Evolutionary conservation across 2,797 vertebrate genomes (phyloP).

Genomic region (Novumbra hubbsi): DNA sequence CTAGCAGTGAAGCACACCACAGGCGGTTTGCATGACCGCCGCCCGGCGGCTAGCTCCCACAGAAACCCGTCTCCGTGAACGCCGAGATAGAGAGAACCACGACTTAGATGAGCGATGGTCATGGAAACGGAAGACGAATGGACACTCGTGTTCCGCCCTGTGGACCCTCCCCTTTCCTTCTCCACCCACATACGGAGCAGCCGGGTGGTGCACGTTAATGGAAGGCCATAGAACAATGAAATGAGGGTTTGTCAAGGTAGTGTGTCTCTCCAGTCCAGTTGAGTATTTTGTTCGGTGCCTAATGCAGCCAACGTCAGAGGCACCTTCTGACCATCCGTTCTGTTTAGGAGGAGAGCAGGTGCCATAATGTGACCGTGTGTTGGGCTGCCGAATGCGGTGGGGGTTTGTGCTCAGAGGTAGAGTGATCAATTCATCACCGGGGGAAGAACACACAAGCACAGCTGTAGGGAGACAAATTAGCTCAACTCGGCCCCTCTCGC

Average conservation of each 20-base stretch:
- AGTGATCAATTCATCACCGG: constrained; percentile 32
- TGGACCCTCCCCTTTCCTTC: background rate
- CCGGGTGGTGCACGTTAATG: background rate
- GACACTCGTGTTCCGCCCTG: too few species aligned
- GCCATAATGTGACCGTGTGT: constrained; percentile 28
- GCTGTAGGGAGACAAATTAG: constrained; percentile 66
- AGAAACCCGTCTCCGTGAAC: constrained; percentile 12
- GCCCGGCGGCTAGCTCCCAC: constrained; percentile 42
- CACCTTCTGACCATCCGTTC: constrained; percentile 50
- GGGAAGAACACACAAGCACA: constrained; percentile 48
- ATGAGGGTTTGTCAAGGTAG: background rate
- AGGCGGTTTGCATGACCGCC: background rate
- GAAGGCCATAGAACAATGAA: background rate
- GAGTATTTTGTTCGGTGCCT: background rate
- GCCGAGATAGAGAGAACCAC: constrained; percentile 36
- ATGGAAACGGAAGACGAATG: constrained; percentile 66
- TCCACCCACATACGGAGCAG: background rate
- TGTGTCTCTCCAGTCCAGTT: background rate
- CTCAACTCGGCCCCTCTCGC: constrained; percentile 27
- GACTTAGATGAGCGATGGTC: constrained; percentile 59
- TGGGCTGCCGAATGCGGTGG: constrained; percentile 28
- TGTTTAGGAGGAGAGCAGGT: constrained; percentile 40
- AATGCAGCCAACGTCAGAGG: constrained; percentile 15
- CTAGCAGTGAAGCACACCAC: constrained; percentile 10
- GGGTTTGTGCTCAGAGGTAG: constrained; percentile 53